These are phyloP conservation scores for Lates calcarifer DNA, from an alignment of 2,113 vertebrate genomes.

Conservation along the genomic window DNA sequence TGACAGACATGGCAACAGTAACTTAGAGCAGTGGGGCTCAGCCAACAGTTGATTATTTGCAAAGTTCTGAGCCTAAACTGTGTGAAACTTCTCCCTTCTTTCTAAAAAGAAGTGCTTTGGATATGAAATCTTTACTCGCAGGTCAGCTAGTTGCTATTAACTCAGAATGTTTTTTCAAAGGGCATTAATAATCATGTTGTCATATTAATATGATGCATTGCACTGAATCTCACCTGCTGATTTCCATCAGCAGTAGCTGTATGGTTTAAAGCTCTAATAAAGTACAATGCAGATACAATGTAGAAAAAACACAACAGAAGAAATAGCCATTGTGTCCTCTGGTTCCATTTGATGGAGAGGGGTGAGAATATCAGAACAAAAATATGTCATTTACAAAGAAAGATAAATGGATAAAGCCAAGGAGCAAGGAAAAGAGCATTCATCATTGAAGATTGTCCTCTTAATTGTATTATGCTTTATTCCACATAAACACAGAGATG, in stretches of 20 bases:
- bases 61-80: neutral
- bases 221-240: neutral
- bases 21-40: neutral
- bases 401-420: conserved; percentile 62
- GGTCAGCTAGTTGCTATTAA: neutral
- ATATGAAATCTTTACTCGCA: neutral
- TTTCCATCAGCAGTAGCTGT: neutral
- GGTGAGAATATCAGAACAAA: conserved; percentile 6
- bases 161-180: neutral
- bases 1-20: neutral
- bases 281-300: neutral
- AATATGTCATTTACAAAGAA: conserved; percentile 55
- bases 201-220: conserved; percentile 12
- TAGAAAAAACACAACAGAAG: neutral
- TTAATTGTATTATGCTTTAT: conserved; percentile 50
- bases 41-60: neutral
- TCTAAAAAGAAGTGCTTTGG: neutral
- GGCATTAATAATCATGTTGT: conserved; percentile 18
- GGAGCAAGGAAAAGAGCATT: conserved; percentile 51
- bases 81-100: neutral
- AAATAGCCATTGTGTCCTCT: neutral
- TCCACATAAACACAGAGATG: conserved; percentile 25
- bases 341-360: conserved; percentile 37
- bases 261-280: conserved; percentile 1
- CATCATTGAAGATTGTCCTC: conserved; percentile 51